A percentile compares a stretch with the other conserved stretches of the same genome.
Conservation (phyloP, 2,113 vertebrate species). For the Microtus richardsoni region DNA sequence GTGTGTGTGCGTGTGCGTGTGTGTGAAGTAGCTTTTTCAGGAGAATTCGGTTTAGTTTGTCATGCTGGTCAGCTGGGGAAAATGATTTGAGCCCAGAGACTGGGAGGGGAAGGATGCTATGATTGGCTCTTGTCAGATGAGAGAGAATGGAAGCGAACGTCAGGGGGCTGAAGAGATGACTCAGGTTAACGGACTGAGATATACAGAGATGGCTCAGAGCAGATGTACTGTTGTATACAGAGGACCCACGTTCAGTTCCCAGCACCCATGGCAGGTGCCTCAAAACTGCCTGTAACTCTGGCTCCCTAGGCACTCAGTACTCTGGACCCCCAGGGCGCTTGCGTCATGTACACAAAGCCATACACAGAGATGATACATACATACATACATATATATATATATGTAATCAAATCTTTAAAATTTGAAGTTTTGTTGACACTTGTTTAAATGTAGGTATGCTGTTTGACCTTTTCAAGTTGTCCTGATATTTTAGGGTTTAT, state of each 20-base stretch:
- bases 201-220: neutral
- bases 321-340: neutral
- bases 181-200: too few relatives aligned
- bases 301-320: neutral
- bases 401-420: neutral
- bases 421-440: neutral
- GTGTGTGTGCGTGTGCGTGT: too few relatives aligned
- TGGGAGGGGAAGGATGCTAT: neutral
- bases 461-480: neutral
- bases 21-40: neutral
- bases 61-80: neutral
- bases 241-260: neutral
- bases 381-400: neutral
- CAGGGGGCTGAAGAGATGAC: neutral
- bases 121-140: neutral
- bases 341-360: neutral
- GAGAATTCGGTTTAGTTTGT: constrained; percentile 16
- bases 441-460: neutral
- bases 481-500: neutral
- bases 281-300: neutral
- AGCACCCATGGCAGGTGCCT: neutral
- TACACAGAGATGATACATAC: neutral
- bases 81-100: neutral
- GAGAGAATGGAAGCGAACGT: neutral
- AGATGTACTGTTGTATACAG: neutral